A percentile compares a stretch with the other conserved stretches of the same genome.
phyloP scores from a whole-genome alignment of 2,888 invertebrate genomes.

The Drosophila hamatofila region DNA sequence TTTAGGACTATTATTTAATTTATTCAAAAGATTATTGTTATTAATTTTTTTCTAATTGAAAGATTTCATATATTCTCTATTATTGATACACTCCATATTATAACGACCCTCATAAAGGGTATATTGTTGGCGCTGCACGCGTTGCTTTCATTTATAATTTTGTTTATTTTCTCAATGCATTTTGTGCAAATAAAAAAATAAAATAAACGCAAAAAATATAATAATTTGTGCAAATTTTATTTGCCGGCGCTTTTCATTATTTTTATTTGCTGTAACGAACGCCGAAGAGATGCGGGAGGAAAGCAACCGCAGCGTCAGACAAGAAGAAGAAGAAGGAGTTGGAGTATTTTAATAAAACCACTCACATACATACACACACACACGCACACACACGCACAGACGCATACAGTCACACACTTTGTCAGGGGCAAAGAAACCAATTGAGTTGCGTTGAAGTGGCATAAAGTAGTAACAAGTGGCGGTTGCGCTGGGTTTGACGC shows the following conservation, averaged over 20 bases:
- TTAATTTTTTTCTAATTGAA: not conserved
- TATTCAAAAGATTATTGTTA: no score
- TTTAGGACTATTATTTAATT: no score
- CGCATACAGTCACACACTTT: constrained; percentile 43
- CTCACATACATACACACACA: constrained; percentile 24
- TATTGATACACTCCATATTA: no score
- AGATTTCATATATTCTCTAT: no score
- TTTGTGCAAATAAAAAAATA: constrained; percentile 70
- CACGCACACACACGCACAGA: constrained; percentile 21
- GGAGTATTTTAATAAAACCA: constrained; percentile 76
- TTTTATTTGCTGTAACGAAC: constrained; percentile 65
- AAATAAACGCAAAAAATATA: constrained; percentile 56
- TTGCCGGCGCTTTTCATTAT: constrained; percentile 77
- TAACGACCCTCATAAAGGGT: constrained; percentile 21
- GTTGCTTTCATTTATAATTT: constrained; percentile 71
- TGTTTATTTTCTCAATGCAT: constrained; percentile 77
- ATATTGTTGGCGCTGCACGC: constrained; percentile 41
- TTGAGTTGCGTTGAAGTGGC: constrained; percentile 81
- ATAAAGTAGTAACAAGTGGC: constrained; percentile 79
- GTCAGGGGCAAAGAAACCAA: constrained; percentile 75
- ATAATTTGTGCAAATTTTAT: constrained; percentile 79
- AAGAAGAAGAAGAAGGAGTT: constrained; percentile 33
- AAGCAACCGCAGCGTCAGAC: constrained; percentile 39
- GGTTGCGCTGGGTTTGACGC: constrained; percentile 41
- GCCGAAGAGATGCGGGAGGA: constrained; percentile 38